phyloP scores from a whole-genome alignment of 2,888 invertebrate species.

The Dyspetes luteomarginatus region DNA sequence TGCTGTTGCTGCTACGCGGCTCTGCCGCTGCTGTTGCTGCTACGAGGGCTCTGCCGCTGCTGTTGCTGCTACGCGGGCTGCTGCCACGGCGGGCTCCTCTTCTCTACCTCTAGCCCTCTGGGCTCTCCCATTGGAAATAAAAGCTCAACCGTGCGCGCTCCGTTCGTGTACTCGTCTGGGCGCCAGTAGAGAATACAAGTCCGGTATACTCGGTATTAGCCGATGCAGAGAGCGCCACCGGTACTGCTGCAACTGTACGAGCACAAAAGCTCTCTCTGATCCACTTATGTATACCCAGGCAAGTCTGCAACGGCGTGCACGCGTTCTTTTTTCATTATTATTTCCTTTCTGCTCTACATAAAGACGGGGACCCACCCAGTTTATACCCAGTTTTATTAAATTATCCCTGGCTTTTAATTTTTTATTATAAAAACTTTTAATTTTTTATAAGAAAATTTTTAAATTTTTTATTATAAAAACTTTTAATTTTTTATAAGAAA shows the following conservation, averaged over 20 bases:
- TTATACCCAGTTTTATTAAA: neutral
- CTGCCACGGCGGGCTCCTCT: slow-evolving; percentile 27
- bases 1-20: slow-evolving; percentile 46
- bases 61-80: slow-evolving; percentile 25
- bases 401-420: slow-evolving; percentile 17
- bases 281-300: slow-evolving; percentile 54
- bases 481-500: too few relatives aligned
- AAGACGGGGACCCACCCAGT: neutral
- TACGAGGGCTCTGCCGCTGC: slow-evolving; percentile 50
- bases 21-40: slow-evolving; percentile 47
- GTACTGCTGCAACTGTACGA: slow-evolving; percentile 40
- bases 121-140: slow-evolving; percentile 61
- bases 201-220: slow-evolving; percentile 54
- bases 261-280: slow-evolving; percentile 59
- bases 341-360: neutral
- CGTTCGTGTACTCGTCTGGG: slow-evolving; percentile 28
- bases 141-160: slow-evolving; percentile 50
- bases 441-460: neutral
- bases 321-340: slow-evolving; percentile 12
- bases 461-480: too few relatives aligned
- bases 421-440: slow-evolving; percentile 16
- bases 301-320: slow-evolving; percentile 26
- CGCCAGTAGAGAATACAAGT: slow-evolving; percentile 12
- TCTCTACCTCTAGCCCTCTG: slow-evolving; percentile 14
- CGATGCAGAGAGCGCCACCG: slow-evolving; percentile 42